Percentiles rank a stretch among this genome's conserved stretches.
Conservation (phyloP, 1,140 invertebrate genomes). For the Colletes latitarsis region DNA sequence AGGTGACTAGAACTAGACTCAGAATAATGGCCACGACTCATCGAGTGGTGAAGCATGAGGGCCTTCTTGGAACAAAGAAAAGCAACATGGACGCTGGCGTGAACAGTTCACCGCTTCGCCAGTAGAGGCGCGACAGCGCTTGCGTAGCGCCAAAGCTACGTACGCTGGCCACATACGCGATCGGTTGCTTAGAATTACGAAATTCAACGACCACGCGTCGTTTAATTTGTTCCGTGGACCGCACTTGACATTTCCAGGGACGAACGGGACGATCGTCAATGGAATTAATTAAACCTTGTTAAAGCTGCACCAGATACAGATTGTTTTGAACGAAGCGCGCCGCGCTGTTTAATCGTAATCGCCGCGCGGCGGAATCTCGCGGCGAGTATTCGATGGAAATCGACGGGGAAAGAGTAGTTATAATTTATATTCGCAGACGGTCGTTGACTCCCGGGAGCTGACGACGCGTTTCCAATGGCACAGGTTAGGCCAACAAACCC, state of each 20-base stretch:
- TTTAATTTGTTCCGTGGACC: conserved; percentile 10
- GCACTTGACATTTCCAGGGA: conserved; percentile 51
- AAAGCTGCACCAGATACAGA: conserved; percentile 58
- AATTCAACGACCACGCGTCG: not conserved
- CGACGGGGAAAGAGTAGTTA: not conserved
- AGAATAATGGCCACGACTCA: too few species aligned
- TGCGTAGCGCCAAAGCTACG: too few species aligned
- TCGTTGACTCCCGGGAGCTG: not conserved
- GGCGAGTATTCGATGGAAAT: not conserved
- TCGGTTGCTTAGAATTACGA: not conserved
- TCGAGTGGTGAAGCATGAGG: too few species aligned
- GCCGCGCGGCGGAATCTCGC: not conserved
- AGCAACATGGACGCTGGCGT: too few species aligned
- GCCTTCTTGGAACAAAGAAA: too few species aligned
- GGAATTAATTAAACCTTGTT: conserved; percentile 67
- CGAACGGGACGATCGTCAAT: conserved; percentile 46
- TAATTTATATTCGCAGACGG: not conserved
- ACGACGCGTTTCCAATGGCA: not conserved
- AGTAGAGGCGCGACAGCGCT: too few species aligned
- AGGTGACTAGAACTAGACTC: too few species aligned
- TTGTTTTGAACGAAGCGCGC: conserved; percentile 48
- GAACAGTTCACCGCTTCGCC: too few species aligned
- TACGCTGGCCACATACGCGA: too few species aligned
- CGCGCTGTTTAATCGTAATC: not conserved
- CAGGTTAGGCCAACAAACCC: too few species aligned